These are phyloP conservation scores for Theristus sp. DNA, from an alignment of 2,888 invertebrate species.

Conservation along the genomic window DNA sequence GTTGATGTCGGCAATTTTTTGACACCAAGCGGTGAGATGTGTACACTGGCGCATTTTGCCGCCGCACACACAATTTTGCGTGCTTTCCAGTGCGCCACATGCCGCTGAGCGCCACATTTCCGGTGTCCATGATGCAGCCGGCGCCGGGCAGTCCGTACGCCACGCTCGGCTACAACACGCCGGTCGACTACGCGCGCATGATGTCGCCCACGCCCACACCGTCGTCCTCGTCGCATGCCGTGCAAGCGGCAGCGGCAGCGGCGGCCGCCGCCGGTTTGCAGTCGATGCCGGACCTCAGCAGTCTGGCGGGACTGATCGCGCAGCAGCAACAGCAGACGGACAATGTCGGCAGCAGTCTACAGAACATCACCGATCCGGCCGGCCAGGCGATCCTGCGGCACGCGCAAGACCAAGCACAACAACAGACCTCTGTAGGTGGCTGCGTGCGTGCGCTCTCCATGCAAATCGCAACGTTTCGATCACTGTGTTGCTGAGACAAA, in stretches of 20 bases:
- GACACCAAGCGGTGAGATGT: too few species aligned
- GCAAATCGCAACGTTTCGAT: too few species aligned
- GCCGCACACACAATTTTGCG: too few species aligned
- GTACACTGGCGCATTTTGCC: too few species aligned
- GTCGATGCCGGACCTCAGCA: not conserved
- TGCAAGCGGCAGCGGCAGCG: not conserved
- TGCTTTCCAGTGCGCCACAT: not conserved
- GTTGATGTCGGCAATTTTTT: too few species aligned
- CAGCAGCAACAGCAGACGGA: not conserved
- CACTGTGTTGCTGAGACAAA: too few species aligned
- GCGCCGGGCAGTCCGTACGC: slow-evolving; percentile 20
- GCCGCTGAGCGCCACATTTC: not conserved
- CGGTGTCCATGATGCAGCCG: not conserved
- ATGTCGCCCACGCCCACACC: not conserved
- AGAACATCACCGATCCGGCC: not conserved
- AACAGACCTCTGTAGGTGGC: slow-evolving; percentile 4
- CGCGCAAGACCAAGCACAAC: slow-evolving; percentile 7
- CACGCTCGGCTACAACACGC: slow-evolving; percentile 24
- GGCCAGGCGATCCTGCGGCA: not conserved
- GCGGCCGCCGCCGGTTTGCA: not conserved
- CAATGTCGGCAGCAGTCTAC: not conserved
- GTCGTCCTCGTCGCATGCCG: too few species aligned
- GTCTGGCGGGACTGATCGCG: not conserved
- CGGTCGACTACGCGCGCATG: slow-evolving; percentile 6
- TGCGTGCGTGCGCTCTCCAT: not conserved